Base-by-base conservation (phyloP, 2,888 invertebrate species). In the Caradrina clavipalpis region DNA sequence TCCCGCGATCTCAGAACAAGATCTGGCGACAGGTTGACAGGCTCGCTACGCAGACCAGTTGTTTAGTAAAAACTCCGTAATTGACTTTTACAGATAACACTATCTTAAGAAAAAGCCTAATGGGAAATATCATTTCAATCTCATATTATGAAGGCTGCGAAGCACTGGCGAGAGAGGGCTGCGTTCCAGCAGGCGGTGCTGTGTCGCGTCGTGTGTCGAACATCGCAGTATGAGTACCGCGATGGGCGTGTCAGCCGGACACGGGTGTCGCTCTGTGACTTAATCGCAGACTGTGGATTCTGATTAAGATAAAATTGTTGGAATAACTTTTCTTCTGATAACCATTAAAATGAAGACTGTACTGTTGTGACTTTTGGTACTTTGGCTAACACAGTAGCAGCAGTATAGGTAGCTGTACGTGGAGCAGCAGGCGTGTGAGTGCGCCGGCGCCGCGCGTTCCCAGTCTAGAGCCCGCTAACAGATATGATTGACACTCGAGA, bases 401-500 rank as follows among this genome's bases (percentile, higher is more conserved):
- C 15, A n/a, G n/a, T n/a, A n/a, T 26, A 17, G 42, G 39, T 13
- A 55, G 39, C 55, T 53, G 21, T 50, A 50, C 35, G 65, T 47
- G 42, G 39, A 57, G 61, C 51, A 19, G 15, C 42, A 22, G 58
- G 61, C 60, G 54, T 62, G 64, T 59, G 69, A 62, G 69, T 69
- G 69, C 71, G 72, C 75, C 69, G 84, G 82, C 81, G 84, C 78
- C 81, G 68, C 60, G 65, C 55, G 65, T 57, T 80, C 81, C 70
- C 56, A 73, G 82, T 81, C 70, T 54, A 73, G 82, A 81, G 78
- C 69, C 75, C 76, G 77, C 78, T 82, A 82, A 71, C 75, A 83
- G 83, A 83, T 87, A 89, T 89, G 88, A 89, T 88, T 87, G 86
- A 88, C 86, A 83, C 80, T 75, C 82, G 21, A 61, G 47, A 73